These are phyloP conservation scores for Hybos culiciformis DNA, from an alignment of 2,888 invertebrate species.

Conservation along the genomic window DNA sequence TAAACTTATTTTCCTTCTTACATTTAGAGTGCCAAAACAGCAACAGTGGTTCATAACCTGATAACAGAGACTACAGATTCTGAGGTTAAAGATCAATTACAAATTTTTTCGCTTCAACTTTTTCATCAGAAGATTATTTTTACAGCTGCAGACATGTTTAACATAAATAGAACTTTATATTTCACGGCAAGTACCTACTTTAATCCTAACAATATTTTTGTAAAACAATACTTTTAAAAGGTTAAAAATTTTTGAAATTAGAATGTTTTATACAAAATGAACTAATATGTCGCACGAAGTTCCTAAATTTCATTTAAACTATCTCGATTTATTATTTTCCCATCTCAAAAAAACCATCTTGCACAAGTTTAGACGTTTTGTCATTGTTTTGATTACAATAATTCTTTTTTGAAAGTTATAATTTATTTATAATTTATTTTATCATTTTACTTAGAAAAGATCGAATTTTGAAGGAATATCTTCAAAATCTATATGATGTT, in stretches of 20 bases:
- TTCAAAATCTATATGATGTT: no score
- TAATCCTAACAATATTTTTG: not conserved
- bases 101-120: constrained; percentile 34
- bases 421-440: no score
- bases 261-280: not conserved
- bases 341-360: no score
- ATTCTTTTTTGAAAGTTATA: no score
- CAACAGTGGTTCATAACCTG: constrained; percentile 29
- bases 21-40: constrained; percentile 29
- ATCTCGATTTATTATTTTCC: not conserved
- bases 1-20: constrained; percentile 10
- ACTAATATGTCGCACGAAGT: no score
- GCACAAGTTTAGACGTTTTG: no score
- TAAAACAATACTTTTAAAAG: not conserved
- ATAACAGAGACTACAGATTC: constrained; percentile 27
- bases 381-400: no score
- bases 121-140: constrained; percentile 33
- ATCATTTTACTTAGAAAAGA: no score
- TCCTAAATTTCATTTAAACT: no score
- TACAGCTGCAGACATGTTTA: constrained; percentile 35
- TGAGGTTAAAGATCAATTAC: constrained; percentile 28
- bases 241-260: not conserved
- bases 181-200: constrained; percentile 32
- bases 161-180: constrained; percentile 33
- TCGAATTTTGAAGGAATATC: no score